These are phyloP conservation scores for Drosophila seclusa DNA, from an alignment of 2,888 invertebrate species.

Conservation along the genomic window DNA sequence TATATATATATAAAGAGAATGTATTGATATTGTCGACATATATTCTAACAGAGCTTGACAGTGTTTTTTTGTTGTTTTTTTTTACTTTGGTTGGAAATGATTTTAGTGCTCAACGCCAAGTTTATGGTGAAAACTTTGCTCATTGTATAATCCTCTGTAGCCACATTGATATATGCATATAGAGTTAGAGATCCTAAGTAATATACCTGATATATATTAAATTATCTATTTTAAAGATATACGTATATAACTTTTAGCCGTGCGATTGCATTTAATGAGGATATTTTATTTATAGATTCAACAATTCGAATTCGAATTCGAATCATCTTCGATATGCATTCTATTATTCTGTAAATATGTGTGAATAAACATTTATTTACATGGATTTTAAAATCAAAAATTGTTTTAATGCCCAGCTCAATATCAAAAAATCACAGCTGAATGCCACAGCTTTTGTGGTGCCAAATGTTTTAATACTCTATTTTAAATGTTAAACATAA, in stretches of 20 bases:
- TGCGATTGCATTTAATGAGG: slow-evolving; percentile 25
- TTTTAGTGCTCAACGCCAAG: slow-evolving; percentile 25
- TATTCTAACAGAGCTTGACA: slow-evolving; percentile 13
- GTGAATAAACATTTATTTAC: slow-evolving; percentile 44
- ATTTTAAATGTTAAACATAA: slow-evolving; percentile 52
- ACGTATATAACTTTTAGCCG: slow-evolving; percentile 36
- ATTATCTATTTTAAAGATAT: slow-evolving; percentile 35
- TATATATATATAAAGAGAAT: slow-evolving; percentile 5
- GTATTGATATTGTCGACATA: slow-evolving; percentile 11
- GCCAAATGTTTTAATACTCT: slow-evolving; percentile 52
- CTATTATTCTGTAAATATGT: slow-evolving; percentile 34
- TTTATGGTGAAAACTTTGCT: slow-evolving; percentile 37
- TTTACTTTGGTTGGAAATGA: not conserved
- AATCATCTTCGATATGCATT: slow-evolving; percentile 7
- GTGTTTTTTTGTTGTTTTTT: not conserved
- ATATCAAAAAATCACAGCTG: slow-evolving; percentile 25
- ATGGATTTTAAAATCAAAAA: slow-evolving; percentile 59
- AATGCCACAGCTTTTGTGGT: slow-evolving; percentile 22
- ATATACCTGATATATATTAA: slow-evolving; percentile 53
- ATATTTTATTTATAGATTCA: slow-evolving; percentile 33
- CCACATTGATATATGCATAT: slow-evolving; percentile 20
- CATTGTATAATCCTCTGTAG: slow-evolving; percentile 58
- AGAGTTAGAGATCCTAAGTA: slow-evolving; percentile 42
- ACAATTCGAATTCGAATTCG: not conserved
- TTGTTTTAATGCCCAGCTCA: slow-evolving; percentile 61